Evolutionary conservation across 2,888 invertebrate genomes (phyloP).

Genomic region (Globia sparganii): DNA sequence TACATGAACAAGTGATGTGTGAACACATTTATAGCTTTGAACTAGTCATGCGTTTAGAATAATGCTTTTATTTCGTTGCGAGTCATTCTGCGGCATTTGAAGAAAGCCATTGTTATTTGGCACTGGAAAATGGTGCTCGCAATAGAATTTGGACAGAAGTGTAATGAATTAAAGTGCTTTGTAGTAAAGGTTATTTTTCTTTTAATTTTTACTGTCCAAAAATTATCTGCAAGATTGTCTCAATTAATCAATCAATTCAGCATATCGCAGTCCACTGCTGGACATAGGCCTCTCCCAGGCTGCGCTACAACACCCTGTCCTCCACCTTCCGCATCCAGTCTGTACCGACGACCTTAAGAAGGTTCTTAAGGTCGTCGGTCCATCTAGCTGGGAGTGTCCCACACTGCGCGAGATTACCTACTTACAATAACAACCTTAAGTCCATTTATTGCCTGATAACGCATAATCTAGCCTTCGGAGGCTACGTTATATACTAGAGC

Average conservation of each 20-base stretch:
- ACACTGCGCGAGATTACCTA: too few species aligned
- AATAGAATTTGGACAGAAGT: neutral
- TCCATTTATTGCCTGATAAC: neutral
- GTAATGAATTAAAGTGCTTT: conserved; percentile 1
- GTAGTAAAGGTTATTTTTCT: neutral
- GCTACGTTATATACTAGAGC: too few species aligned
- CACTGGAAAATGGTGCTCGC: conserved; percentile 7
- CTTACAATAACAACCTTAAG: neutral
- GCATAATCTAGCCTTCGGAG: neutral
- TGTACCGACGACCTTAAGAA: too few species aligned
- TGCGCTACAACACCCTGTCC: too few species aligned
- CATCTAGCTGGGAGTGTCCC: too few species aligned
- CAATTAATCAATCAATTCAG: too few species aligned
- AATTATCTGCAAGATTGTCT: neutral
- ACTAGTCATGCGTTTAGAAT: conserved; percentile 27
- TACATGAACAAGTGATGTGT: conserved; percentile 9
- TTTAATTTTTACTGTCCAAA: neutral
- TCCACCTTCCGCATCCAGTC: too few species aligned
- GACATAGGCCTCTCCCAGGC: too few species aligned
- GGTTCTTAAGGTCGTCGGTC: too few species aligned
- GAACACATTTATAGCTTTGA: conserved; percentile 26
- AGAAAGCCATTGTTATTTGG: conserved; percentile 25
- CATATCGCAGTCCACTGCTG: too few species aligned
- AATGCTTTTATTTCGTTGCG: conserved; percentile 35
- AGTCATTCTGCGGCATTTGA: neutral